Evolutionary conservation across 2,113 vertebrate genomes (phyloP), one percentile per base, ranked within the genome.

Genomic region (Trochalopteron elliotii): DNA sequence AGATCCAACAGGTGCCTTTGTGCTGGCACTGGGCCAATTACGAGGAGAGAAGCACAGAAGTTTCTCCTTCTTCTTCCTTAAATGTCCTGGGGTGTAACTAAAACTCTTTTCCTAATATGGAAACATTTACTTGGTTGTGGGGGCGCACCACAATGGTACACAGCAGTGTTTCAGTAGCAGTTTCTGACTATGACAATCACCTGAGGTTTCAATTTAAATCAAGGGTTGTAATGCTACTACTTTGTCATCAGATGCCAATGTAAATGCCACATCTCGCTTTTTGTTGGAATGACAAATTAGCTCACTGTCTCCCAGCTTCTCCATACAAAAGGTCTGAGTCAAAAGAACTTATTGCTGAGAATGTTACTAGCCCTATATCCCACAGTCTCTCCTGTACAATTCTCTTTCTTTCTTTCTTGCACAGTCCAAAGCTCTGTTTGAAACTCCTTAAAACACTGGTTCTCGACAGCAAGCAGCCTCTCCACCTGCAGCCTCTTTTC

Each of bases 221-320:
- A 30, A 57, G 31, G 3, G 21, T 25, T 40, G 10, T 11, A 31
- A 42, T 35, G 44, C 7, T 50, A 9, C 9, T 35, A 17, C 20
- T 35, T 76, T 2, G 0, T 40, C 42, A 49, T 30, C 42, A 50
- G 42, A 50, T 21, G 16, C 35, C 21, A 50, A 42, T 2, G 17
- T 21, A 25, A 76, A 59, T 0, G 0, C 24, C 60, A 30, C 1
- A 0, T 35, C 44, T 42, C 2, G 0, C 7, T 42, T 24, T 49
- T 42, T 17, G 24, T 42, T 23, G 67, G 13, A 42, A 21, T 39
- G 0, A 57, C 16, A 50, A 44, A 50, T 30, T 7, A 40, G 3
- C 8, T n/a, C 30, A 15, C 9, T 37, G 19, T 28, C 39, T 55
- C 28, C 10, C n/a, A 63, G 1, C 12, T 17, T 28, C 40, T 70